phyloP scores from a whole-genome alignment of 2,113 vertebrate species.

The Muntiacus muntjak region DNA sequence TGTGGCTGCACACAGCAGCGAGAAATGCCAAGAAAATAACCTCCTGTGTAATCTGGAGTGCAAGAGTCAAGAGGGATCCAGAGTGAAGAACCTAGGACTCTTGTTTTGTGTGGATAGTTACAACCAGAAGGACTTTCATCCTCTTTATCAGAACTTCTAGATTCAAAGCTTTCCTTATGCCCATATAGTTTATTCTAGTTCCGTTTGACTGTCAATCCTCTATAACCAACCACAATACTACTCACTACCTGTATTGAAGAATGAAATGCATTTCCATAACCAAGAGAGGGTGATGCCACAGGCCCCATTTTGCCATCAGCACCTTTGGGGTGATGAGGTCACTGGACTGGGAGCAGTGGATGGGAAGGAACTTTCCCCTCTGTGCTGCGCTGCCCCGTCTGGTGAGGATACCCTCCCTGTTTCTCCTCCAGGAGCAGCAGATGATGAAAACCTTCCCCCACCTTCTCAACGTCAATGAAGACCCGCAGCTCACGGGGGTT shows the following conservation, averaged over 20 bases:
- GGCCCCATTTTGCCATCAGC: neutral
- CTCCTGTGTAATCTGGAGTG: neutral
- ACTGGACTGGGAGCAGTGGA: neutral
- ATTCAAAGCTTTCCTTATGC: neutral
- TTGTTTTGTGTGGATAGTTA: neutral
- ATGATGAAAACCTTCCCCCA: conserved; percentile 89
- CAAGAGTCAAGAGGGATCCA: neutral
- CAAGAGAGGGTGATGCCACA: neutral
- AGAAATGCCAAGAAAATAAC: neutral
- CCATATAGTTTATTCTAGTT: neutral
- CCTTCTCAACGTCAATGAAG: conserved; percentile 90
- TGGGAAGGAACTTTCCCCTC: fast-evolving
- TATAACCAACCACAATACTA: fast-evolving
- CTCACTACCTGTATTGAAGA: neutral
- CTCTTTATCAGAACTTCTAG: neutral
- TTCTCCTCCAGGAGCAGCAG: conserved; percentile 82
- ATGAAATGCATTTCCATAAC: neutral
- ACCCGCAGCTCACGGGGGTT: conserved; percentile 89
- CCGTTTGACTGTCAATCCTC: neutral
- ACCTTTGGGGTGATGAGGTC: neutral
- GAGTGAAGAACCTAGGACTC: neutral
- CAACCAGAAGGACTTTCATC: neutral
- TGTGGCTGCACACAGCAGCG: no score
- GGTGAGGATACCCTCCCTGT: neutral
- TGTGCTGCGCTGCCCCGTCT: fast-evolving